Percentiles rank a stretch among this genome's conserved stretches.
Evolutionary conservation across 2,888 invertebrate genomes (phyloP).

Genomic region (Habrosyne pyritoides): DNA sequence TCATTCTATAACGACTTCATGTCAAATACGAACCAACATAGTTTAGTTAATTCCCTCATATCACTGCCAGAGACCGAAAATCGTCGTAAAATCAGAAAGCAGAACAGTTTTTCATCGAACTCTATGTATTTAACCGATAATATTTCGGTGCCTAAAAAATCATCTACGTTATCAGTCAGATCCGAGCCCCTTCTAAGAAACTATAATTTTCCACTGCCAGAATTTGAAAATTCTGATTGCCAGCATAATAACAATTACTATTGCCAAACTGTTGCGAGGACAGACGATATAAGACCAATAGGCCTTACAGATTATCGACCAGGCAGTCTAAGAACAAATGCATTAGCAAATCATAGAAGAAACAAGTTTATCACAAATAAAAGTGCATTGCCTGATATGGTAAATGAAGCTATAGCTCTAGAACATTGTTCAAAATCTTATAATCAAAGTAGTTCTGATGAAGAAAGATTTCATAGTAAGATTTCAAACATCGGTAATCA

Average conservation of each 20-base stretch:
- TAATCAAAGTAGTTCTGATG: constrained; percentile 70
- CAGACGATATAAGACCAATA: constrained; percentile 63
- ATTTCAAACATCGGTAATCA: constrained; percentile 27
- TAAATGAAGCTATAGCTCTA: constrained; percentile 86
- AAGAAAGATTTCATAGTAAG: constrained; percentile 67
- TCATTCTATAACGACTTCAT: constrained; percentile 52
- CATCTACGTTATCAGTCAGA: constrained; percentile 67
- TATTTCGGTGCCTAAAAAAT: constrained; percentile 51
- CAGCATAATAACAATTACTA: constrained; percentile 49
- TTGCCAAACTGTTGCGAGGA: constrained; percentile 58
- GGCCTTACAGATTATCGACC: constrained; percentile 52
- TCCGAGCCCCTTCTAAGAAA: constrained; percentile 71
- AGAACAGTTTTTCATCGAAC: constrained; percentile 66
- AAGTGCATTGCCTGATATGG: constrained; percentile 84
- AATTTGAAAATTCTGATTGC: constrained; percentile 53
- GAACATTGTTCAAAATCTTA: constrained; percentile 74
- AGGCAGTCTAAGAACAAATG: constrained; percentile 49
- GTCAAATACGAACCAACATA: constrained; percentile 47
- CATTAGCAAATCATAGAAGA: constrained; percentile 44
- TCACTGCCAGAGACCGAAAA: constrained; percentile 59
- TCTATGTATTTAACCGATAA: constrained; percentile 54
- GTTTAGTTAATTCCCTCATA: constrained; percentile 61
- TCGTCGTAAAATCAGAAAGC: constrained; percentile 58
- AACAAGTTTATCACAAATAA: constrained; percentile 57
- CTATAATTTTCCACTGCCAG: constrained; percentile 72